Percentiles rank a stretch among this genome's conserved stretches.
phyloP scores from a whole-genome alignment of 2,797 vertebrate species.

The Naso thynnoides region DNA sequence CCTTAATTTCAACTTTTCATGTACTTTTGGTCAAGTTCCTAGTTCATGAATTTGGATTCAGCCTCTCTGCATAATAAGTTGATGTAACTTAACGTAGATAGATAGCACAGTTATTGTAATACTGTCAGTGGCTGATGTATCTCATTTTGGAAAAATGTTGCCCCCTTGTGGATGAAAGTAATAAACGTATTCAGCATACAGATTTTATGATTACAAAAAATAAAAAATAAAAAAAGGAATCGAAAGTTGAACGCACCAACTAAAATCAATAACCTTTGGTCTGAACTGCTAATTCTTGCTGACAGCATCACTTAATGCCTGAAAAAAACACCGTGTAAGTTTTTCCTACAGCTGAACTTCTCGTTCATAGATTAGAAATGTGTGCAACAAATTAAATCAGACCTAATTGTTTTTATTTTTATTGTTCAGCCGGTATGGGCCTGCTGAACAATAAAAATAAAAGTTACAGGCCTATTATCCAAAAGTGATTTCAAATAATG shows the following conservation, averaged over 20 bases:
- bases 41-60: too few relatives aligned
- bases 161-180: constrained; percentile 40
- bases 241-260: neutral
- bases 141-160: constrained; percentile 6
- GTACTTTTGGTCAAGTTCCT: too few relatives aligned
- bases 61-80: too few relatives aligned
- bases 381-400: neutral
- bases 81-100: too few relatives aligned
- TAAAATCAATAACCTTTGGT: neutral
- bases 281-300: neutral
- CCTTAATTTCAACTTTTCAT: too few relatives aligned
- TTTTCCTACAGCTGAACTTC: neutral
- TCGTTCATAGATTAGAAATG: neutral
- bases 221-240: too few relatives aligned
- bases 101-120: too few relatives aligned
- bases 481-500: too few relatives aligned
- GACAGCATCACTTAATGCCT: neutral
- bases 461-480: too few relatives aligned
- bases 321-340: neutral
- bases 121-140: neutral
- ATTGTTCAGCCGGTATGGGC: too few relatives aligned
- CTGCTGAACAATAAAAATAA: too few relatives aligned
- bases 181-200: neutral
- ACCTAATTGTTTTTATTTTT: too few relatives aligned
- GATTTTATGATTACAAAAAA: neutral